Conservation (phyloP, 2,113 vertebrate species). For the Condylura cristata region DNA sequence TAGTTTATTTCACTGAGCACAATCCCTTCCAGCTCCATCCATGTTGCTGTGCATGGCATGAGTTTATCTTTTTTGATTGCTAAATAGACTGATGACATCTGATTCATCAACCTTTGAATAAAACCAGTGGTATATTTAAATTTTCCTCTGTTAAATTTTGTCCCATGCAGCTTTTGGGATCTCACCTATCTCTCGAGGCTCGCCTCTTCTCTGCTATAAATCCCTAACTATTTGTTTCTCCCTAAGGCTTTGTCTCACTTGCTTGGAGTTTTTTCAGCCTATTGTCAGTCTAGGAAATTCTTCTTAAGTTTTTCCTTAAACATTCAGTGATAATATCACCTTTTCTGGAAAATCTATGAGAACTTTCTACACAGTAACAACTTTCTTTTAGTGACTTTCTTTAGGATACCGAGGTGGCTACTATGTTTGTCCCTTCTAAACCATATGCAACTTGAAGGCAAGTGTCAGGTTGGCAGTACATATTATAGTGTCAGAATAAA, state of each 20-base stretch:
- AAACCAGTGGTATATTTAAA: neutral
- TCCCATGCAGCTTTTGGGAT: neutral
- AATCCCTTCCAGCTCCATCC: too few species aligned
- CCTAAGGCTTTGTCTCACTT: neutral
- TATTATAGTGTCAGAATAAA: neutral
- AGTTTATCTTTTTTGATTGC: too few species aligned
- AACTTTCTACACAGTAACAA: neutral
- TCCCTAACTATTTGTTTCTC: neutral
- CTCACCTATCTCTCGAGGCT: neutral
- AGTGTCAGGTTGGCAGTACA: neutral
- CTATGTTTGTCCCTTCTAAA: neutral
- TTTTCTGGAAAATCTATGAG: neutral
- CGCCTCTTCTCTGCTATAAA: neutral
- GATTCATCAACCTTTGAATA: neutral
- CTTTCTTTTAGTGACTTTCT: neutral
- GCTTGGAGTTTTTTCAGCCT: neutral
- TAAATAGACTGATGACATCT: neutral
- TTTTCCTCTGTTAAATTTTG: neutral
- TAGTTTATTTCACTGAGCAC: too few species aligned
- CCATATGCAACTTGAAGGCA: neutral
- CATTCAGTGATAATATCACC: neutral
- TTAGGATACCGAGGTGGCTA: neutral
- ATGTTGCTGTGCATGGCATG: too few species aligned
- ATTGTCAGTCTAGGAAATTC: neutral
- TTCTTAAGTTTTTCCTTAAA: neutral